These are phyloP conservation scores for Holothuria leucospilota DNA, from an alignment of 53 echinoderm and acorn worm species.

Conservation along the genomic window DNA sequence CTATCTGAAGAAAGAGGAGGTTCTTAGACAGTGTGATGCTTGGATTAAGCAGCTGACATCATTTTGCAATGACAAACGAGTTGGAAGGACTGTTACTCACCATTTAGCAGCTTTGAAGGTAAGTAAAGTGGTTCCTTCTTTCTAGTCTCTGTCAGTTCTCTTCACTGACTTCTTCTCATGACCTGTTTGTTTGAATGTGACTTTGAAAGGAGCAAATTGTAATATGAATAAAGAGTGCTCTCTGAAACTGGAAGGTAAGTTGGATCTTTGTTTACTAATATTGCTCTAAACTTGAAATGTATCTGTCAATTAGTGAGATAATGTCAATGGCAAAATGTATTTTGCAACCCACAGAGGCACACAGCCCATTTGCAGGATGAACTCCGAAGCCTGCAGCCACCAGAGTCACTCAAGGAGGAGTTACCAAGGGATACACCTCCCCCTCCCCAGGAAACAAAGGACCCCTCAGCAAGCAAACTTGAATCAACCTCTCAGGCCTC, in stretches of 20 bases:
- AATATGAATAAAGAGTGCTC: no score
- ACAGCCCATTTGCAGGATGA: constrained; percentile 94
- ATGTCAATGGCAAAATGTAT: background rate
- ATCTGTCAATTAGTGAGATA: no score
- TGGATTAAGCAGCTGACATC: constrained; percentile 85
- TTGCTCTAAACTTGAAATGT: no score
- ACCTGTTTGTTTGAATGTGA: no score
- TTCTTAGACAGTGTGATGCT: constrained; percentile 91
- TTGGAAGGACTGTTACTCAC: constrained; percentile 93
- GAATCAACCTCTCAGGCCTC: constrained; percentile 28
- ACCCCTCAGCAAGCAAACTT: background rate
- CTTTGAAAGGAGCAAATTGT: no score
- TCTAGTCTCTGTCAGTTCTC: background rate
- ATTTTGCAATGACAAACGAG: constrained; percentile 93
- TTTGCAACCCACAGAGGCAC: constrained; percentile 78
- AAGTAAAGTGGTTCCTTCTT: background rate
- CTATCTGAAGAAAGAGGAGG: constrained; percentile 93
- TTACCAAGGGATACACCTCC: no score
- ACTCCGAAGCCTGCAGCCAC: constrained; percentile 84
- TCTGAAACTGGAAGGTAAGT: no score
- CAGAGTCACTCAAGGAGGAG: constrained; percentile 55
- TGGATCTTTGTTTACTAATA: no score
- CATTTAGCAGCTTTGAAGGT: constrained; percentile 98
- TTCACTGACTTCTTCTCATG: background rate
- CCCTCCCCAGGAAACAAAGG: no score